A percentile compares a stretch with the other conserved stretches of the same genome.
These are phyloP conservation scores for Sebastes minor DNA, from an alignment of 2,797 vertebrate genomes.

Conservation along the genomic window DNA sequence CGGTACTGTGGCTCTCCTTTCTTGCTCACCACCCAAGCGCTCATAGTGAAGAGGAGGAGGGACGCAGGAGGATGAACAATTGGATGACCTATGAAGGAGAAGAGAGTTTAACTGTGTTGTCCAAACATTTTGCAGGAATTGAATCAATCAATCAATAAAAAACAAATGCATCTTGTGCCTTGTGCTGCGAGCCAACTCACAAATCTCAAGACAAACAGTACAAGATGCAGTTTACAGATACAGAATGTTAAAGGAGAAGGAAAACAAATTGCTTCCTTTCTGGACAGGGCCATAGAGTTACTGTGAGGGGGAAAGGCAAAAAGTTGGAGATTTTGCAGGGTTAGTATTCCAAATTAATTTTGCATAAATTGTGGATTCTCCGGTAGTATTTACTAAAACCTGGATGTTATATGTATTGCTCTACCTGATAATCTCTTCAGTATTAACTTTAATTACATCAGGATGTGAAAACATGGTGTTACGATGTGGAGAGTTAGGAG, in stretches of 20 bases:
- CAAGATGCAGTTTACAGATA: neutral
- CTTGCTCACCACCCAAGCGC: slow-evolving; percentile 85
- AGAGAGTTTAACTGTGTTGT: neutral
- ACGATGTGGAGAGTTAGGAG: neutral
- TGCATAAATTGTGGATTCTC: neutral
- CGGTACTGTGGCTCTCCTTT: slow-evolving; percentile 88
- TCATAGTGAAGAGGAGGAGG: slow-evolving; percentile 78
- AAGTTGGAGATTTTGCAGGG: too few species aligned
- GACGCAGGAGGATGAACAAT: neutral
- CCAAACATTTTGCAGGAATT: neutral
- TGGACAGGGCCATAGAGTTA: neutral
- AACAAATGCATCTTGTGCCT: neutral
- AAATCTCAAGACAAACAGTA: neutral
- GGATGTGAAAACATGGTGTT: neutral
- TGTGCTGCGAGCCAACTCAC: neutral
- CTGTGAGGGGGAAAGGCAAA: neutral
- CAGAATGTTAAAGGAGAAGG: neutral
- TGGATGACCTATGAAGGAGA: slow-evolving; percentile 1
- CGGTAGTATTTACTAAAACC: neutral
- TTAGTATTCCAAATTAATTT: too few species aligned
- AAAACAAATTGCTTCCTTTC: neutral
- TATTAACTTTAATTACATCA: neutral
- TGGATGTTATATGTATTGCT: neutral
- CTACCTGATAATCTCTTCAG: neutral
- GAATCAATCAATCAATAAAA: neutral